Percentiles rank a stretch among this genome's conserved stretches.
Conservation (phyloP, 2,888 invertebrate genomes). For the Sturmia bella region DNA sequence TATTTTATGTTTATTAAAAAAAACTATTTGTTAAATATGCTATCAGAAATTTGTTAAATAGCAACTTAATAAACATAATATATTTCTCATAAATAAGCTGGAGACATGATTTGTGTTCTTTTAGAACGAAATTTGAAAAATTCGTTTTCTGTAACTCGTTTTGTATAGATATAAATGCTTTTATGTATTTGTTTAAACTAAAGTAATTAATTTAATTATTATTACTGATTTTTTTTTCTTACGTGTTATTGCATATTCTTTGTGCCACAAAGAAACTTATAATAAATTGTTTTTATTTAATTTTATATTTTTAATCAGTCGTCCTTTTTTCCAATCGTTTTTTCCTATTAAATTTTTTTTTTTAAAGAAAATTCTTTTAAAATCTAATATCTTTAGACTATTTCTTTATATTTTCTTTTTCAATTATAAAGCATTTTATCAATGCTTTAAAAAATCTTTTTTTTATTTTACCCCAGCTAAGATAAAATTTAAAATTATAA, state of each 20-base stretch:
- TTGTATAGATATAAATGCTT: conserved; percentile 54
- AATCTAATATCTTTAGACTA: conserved; percentile 53
- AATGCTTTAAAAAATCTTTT: conserved; percentile 32
- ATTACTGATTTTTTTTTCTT: conserved; percentile 43
- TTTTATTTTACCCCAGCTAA: conserved; percentile 37
- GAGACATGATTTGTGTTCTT: too few relatives aligned
- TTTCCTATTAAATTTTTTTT: conserved; percentile 22
- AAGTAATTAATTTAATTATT: conserved; percentile 31
- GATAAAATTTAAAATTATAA: conserved; percentile 67
- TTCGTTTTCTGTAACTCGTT: not conserved
- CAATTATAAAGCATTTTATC: conserved; percentile 53
- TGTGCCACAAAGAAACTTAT: conserved; percentile 36
- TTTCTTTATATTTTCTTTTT: conserved; percentile 45
- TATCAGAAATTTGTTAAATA: too few relatives aligned
- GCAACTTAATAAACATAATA: too few relatives aligned
- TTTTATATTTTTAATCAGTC: conserved; percentile 73
- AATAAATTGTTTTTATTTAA: conserved; percentile 41
- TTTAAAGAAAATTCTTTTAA: conserved; percentile 48
- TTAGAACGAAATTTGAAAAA: not conserved
- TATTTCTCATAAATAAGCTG: too few relatives aligned
- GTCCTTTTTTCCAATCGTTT: conserved; percentile 75
- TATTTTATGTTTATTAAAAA: too few relatives aligned
- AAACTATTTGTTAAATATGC: too few relatives aligned
- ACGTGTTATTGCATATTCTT: conserved; percentile 35
- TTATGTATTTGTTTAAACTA: conserved; percentile 38